phyloP scores from a whole-genome alignment of 2,797 vertebrate genomes.

The Melanotaenia boesemani region DNA sequence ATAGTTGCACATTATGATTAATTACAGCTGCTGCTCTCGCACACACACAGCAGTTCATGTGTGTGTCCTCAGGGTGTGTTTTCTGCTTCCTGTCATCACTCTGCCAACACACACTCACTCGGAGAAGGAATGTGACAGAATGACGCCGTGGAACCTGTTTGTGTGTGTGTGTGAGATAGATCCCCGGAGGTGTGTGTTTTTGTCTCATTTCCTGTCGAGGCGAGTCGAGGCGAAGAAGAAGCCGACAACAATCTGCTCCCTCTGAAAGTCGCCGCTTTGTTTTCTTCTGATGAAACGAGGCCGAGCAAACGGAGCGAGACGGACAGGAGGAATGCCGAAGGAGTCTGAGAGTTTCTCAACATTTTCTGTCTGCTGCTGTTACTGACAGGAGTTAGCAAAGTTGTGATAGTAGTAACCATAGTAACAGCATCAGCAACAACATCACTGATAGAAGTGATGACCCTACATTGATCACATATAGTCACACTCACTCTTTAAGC shows the following conservation, averaged over 20 bases:
- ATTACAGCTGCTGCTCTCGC: constrained; percentile 56
- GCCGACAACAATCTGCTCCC: constrained; percentile 41
- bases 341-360: background rate
- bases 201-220: constrained; percentile 53
- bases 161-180: constrained; percentile 16
- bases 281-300: constrained; percentile 15
- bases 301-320: constrained; percentile 7
- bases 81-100: constrained; percentile 51
- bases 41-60: constrained; percentile 19
- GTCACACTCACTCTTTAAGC: background rate
- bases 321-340: constrained; percentile 1
- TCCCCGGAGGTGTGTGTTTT: constrained; percentile 33
- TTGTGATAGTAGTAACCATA: background rate
- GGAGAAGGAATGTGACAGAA: constrained; percentile 33
- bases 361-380: no score
- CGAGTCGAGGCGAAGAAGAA: constrained; percentile 31
- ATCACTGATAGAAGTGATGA: background rate
- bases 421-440: background rate
- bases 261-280: constrained; percentile 24
- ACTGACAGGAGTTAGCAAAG: no score
- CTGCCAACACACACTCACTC: constrained; percentile 15
- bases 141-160: constrained; percentile 15
- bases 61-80: constrained; percentile 53
- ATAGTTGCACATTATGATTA: constrained; percentile 71
- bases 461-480: background rate